Evolutionary conservation across 2,797 vertebrate genomes (phyloP).

Genomic region (Tauraco hartlaubi): DNA sequence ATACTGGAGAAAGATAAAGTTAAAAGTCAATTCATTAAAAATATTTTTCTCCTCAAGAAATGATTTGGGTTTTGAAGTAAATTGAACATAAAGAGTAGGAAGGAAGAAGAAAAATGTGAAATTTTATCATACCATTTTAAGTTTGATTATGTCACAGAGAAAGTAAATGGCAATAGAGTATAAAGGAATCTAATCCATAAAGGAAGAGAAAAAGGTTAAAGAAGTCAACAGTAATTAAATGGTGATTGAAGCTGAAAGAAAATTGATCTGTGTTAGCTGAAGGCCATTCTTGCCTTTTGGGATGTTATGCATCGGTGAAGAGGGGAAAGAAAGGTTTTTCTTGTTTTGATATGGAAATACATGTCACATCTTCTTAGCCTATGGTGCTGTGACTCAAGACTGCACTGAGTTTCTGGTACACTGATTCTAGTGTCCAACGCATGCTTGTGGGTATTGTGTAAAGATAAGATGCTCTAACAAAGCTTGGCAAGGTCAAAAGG

Average conservation of each 20-base stretch:
- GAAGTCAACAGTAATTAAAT: conserved; percentile 81
- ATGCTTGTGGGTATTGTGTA: conserved; percentile 69
- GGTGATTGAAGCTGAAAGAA: conserved; percentile 76
- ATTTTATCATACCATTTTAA: conserved; percentile 72
- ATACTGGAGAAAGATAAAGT: conserved; percentile 41
- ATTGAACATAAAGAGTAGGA: conserved; percentile 51
- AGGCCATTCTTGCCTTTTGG: conserved; percentile 79
- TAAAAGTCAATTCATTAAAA: conserved; percentile 64
- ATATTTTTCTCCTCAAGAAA: conserved; percentile 59
- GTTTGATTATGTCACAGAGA: conserved; percentile 74
- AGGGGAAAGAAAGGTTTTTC: conserved; percentile 72
- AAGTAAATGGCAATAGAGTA: conserved; percentile 67
- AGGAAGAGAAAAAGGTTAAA: conserved; percentile 80
- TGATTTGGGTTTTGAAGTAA: conserved; percentile 61
- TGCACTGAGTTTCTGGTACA: conserved; percentile 50
- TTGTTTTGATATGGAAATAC: conserved; percentile 78
- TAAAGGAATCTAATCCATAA: conserved; percentile 76
- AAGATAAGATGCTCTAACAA: conserved; percentile 76
- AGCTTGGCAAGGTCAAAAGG: conserved; percentile 68
- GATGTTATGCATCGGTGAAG: conserved; percentile 73
- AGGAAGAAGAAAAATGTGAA: conserved; percentile 63
- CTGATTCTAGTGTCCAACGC: conserved; percentile 66
- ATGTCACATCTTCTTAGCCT: conserved; percentile 74
- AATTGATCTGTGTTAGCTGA: conserved; percentile 80
- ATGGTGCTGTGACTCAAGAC: conserved; percentile 67